Percentiles rank a stretch among this genome's conserved stretches.
phyloP scores from a whole-genome alignment of 2,888 invertebrate genomes.

The Drosophila nr. perissopoda region DNA sequence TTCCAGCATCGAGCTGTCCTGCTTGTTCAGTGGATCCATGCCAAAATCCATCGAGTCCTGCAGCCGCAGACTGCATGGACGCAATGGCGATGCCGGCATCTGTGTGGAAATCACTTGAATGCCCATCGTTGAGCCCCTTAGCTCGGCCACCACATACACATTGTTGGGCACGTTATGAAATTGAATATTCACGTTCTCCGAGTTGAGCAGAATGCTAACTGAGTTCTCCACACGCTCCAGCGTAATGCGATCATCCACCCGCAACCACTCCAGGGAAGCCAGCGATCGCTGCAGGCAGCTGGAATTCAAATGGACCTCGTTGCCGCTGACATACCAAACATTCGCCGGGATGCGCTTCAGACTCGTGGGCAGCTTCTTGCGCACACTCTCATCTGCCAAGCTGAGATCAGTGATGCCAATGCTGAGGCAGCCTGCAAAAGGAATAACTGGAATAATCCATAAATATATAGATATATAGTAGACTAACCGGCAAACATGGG shows the following conservation, averaged over 20 bases:
- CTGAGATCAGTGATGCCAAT: constrained; percentile 92
- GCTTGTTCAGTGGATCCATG: constrained; percentile 86
- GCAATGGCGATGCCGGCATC: constrained; percentile 85
- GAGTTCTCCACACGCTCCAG: constrained; percentile 89
- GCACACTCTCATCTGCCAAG: constrained; percentile 87
- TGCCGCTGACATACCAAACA: constrained; percentile 85
- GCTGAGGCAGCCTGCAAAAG: constrained; percentile 88
- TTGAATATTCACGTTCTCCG: constrained; percentile 91
- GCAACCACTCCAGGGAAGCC: constrained; percentile 91
- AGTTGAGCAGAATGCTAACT: constrained; percentile 91
- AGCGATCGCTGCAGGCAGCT: constrained; percentile 88
- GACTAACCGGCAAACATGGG: constrained; percentile 83
- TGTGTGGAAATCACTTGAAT: constrained; percentile 90
- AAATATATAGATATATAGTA: not conserved
- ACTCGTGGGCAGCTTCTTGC: constrained; percentile 88
- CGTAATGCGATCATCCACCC: constrained; percentile 91
- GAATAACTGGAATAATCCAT: not conserved
- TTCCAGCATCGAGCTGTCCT: constrained; percentile 85
- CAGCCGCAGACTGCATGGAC: constrained; percentile 85
- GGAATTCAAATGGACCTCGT: constrained; percentile 89
- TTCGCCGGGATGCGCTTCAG: constrained; percentile 89
- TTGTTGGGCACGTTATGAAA: constrained; percentile 92
- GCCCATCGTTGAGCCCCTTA: constrained; percentile 91
- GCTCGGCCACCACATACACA: constrained; percentile 93
- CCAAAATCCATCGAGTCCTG: constrained; percentile 88